phyloP scores from a whole-genome alignment of 2,113 vertebrate species.

The Tapirus terrestris region DNA sequence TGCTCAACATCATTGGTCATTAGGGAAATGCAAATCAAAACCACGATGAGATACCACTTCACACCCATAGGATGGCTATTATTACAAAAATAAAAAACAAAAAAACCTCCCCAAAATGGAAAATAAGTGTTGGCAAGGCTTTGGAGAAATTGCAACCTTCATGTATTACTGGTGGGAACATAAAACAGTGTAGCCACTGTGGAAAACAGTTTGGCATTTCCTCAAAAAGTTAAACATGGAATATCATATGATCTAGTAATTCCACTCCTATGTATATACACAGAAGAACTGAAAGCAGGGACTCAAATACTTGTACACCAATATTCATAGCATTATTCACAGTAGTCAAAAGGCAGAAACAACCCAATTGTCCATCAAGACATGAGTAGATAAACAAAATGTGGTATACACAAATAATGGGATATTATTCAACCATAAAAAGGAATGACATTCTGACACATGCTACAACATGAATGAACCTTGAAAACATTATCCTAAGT shows the following conservation, averaged over 20 bases:
- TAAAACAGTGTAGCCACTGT: neutral
- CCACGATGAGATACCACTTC: neutral
- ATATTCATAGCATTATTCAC: neutral
- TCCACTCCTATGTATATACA: neutral
- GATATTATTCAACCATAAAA: neutral
- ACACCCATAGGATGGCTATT: neutral
- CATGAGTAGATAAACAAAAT: neutral
- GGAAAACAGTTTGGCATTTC: neutral
- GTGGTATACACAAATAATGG: neutral
- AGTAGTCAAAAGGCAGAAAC: neutral
- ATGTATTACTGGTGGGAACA: neutral
- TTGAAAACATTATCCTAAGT: neutral
- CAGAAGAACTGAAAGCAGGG: neutral
- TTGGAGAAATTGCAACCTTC: neutral
- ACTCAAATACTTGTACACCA: neutral
- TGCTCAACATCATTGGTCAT: neutral
- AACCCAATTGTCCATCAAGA: neutral
- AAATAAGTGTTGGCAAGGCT: neutral
- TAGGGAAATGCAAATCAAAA: slow-evolving; percentile 19
- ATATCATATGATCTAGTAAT: neutral
- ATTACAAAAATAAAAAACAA: neutral
- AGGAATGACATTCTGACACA: neutral
- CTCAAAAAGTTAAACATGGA: neutral
- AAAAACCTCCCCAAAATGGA: neutral
- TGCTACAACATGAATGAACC: neutral